A percentile compares a stretch with the other conserved stretches of the same genome.
phyloP scores from a whole-genome alignment of 1,140 invertebrate genomes.

The Calliopsis andreniformis region DNA sequence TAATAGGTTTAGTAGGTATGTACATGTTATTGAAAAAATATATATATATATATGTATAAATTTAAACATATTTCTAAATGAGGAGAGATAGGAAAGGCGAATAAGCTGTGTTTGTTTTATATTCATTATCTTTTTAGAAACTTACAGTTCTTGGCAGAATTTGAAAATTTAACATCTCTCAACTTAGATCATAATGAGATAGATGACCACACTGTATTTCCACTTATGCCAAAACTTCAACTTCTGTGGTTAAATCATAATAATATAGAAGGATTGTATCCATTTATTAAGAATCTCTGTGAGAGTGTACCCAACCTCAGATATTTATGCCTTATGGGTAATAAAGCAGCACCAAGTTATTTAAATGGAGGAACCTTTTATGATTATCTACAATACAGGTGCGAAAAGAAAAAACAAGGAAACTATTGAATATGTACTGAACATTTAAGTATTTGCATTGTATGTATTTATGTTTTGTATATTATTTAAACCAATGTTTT shows the following conservation, averaged over 20 bases:
- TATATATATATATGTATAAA: neutral
- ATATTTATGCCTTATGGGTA: slow-evolving; percentile 90
- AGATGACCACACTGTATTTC: slow-evolving; percentile 84
- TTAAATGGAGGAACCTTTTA: slow-evolving; percentile 88
- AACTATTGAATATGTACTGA: neutral
- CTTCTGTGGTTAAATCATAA: slow-evolving; percentile 91
- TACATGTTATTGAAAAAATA: slow-evolving; percentile 20
- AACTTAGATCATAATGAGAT: slow-evolving; percentile 89
- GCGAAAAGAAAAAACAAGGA: slow-evolving; percentile 44
- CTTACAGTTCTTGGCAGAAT: slow-evolving; percentile 85
- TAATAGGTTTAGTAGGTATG: slow-evolving; percentile 86
- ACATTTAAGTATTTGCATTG: neutral
- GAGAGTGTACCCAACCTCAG: slow-evolving; percentile 85
- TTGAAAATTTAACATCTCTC: slow-evolving; percentile 86
- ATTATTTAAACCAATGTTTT: neutral
- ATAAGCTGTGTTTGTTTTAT: slow-evolving; percentile 30
- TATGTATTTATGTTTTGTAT: slow-evolving; percentile 9
- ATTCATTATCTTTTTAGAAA: slow-evolving; percentile 82
- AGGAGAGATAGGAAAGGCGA: neutral
- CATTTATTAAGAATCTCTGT: slow-evolving; percentile 86
- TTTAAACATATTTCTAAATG: neutral
- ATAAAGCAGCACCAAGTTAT: slow-evolving; percentile 88
- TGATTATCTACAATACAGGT: slow-evolving; percentile 91
- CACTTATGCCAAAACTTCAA: slow-evolving; percentile 85
- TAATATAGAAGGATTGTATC: slow-evolving; percentile 85